Evolutionary conservation across 2,113 vertebrate genomes (phyloP).

Genomic region (Oryzias melastigma): DNA sequence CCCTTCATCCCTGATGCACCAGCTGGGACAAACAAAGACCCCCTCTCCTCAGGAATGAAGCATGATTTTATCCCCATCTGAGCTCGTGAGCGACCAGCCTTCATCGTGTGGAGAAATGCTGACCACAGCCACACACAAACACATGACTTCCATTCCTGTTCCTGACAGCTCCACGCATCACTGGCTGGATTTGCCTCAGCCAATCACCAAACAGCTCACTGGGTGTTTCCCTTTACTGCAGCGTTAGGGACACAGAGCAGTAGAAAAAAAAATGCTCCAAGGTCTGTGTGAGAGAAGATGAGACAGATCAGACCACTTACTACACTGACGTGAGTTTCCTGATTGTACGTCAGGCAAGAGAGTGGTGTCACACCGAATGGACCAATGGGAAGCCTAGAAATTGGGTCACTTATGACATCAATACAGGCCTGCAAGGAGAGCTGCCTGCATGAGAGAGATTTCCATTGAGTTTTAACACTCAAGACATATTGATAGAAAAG

Average conservation of each 20-base stretch:
- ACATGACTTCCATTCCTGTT: constrained; percentile 34
- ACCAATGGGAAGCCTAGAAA: constrained; percentile 65
- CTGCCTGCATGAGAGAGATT: constrained; percentile 65
- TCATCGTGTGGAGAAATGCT: constrained; percentile 8
- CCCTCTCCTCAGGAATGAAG: constrained; percentile 1
- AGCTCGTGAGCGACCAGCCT: not conserved
- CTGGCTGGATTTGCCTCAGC: constrained; percentile 45
- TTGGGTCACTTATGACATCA: constrained; percentile 72
- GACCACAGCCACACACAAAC: constrained; percentile 12
- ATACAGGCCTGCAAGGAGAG: constrained; percentile 60
- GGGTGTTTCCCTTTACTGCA: constrained; percentile 57
- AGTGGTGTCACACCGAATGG: constrained; percentile 40
- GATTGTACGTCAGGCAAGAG: constrained; percentile 62
- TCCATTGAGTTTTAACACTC: constrained; percentile 54
- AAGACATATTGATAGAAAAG: constrained; percentile 34
- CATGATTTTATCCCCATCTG: constrained; percentile 9
- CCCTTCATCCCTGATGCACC: too few species aligned
- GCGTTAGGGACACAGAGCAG: constrained; percentile 22
- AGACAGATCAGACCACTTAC: constrained; percentile 48
- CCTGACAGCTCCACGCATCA: constrained; percentile 51
- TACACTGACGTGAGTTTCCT: constrained; percentile 62
- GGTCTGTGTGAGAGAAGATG: constrained; percentile 6
- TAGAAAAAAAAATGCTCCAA: constrained; percentile 26
- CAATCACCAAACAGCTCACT: constrained; percentile 59
- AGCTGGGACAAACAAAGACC: not conserved